Evolutionary conservation across 2,113 vertebrate species (phyloP), one percentile per base, ranked within the genome.

Genomic region (Seriola dumerili): DNA sequence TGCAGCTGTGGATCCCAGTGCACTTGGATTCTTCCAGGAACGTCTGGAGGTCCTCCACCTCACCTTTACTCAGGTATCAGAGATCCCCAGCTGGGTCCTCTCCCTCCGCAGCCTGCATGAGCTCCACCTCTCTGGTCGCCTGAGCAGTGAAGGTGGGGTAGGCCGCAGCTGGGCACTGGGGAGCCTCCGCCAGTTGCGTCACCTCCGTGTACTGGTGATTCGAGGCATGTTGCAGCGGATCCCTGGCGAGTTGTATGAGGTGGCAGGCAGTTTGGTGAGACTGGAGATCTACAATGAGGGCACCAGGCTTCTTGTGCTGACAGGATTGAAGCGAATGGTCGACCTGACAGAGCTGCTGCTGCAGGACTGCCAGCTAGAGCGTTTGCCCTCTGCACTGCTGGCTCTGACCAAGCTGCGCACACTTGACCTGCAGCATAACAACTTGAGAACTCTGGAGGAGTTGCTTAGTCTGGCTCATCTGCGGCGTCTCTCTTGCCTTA

Each of bases 211-310:
- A 11, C 90, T 96, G 40, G 87, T 88, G 72, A 87, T 96, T 29
- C 88, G 81, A 0, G 91, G 93, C 10, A 85, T 83, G 72, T 67
- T 96, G 3, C 93, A 93, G 84, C 85, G 93, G 21, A 81, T 96
- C 44, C 95, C 95, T 0, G 89, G 81, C 3, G 94, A 95, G 85
- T 78, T 96, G 32, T 86, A 87, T 5, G 95, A 96, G 84, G 85
- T 95, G 50, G 86, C 93, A 0, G 75, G 89, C 55, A 94, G 93
- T 69, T 70, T 96, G 76, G 55, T 86, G 62, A 90, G 81, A 25
- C 84, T 96, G 65, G 93, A 94, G 78, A 88, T 96, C 80, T 86
- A 93, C 50, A 96, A 96, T 0, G 95, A 96, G 54, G 94, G 94
- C 17, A 87, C 90, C 7, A 89, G 90, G 67, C 78, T 96, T 12